These are phyloP conservation scores for Campopleginae sp. DNA, from an alignment of 2,888 invertebrate genomes.

Conservation along the genomic window DNA sequence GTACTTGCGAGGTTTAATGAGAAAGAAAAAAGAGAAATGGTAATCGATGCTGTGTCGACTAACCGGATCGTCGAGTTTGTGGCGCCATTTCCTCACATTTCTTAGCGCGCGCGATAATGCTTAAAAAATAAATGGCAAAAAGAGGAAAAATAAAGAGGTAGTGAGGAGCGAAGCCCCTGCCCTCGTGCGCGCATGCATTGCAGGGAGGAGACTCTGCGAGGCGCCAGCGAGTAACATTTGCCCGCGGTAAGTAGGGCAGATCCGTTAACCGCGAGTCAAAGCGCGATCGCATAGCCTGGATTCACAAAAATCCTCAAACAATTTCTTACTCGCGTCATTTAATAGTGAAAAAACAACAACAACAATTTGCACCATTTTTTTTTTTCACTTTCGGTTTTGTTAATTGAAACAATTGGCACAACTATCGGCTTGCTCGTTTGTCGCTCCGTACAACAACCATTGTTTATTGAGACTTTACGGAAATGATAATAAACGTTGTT, in stretches of 20 bases:
- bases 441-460: neutral
- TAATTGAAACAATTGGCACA: neutral
- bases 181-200: neutral
- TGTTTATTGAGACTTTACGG: neutral
- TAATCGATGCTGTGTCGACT: conserved; percentile 31
- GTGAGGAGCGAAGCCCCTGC: too few relatives aligned
- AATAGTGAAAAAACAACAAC: neutral
- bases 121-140: conserved; percentile 19
- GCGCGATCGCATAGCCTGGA: neutral
- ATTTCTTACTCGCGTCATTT: neutral
- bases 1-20: conserved; percentile 3
- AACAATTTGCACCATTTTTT: neutral
- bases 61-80: conserved; percentile 51
- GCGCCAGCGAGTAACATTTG: conserved; percentile 41
- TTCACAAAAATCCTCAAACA: neutral
- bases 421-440: too few relatives aligned
- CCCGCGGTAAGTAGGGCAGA: conserved; percentile 59
- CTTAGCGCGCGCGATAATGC: conserved; percentile 11
- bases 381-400: neutral
- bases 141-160: neutral
- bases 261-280: conserved; percentile 41
- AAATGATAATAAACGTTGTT: neutral
- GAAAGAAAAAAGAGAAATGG: neutral
- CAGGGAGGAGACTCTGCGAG: conserved; percentile 32
- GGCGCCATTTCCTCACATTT: conserved; percentile 43